Conservation (phyloP, 2,113 vertebrate species). For the Oryzias woworae region DNA sequence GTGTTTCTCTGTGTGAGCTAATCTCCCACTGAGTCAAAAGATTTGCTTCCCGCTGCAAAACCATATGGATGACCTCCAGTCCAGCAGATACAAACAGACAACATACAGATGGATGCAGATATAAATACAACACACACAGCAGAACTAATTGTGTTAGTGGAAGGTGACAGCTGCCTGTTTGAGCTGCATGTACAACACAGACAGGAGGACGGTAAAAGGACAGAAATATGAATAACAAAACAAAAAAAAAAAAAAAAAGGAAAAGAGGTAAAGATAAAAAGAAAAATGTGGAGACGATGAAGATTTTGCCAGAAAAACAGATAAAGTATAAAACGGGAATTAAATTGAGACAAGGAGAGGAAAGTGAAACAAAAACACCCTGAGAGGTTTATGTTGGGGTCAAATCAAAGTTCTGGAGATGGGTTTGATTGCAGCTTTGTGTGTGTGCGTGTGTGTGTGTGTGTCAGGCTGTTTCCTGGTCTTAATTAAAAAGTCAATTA, state of each 20-base stretch:
- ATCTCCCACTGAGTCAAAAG: constrained; percentile 35
- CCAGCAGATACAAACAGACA: constrained; percentile 21
- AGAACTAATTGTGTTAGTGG: not conserved
- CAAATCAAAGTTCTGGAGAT: constrained; percentile 5
- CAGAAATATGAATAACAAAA: not conserved
- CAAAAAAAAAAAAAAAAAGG: not conserved
- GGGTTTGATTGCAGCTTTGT: not conserved
- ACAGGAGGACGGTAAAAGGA: not conserved
- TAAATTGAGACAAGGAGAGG: not conserved
- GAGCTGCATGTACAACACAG: constrained; percentile 26
- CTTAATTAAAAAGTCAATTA: constrained; percentile 68
- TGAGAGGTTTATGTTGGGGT: constrained; percentile 36
- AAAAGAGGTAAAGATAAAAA: not conserved
- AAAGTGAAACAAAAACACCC: constrained; percentile 3
- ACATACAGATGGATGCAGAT: constrained; percentile 1
- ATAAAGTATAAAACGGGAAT: not conserved
- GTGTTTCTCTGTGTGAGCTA: constrained; percentile 17
- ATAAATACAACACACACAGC: not conserved
- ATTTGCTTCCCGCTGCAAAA: constrained; percentile 67
- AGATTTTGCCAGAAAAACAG: not conserved
- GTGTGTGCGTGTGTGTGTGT: constrained; percentile 2
- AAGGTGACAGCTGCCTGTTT: constrained; percentile 10
- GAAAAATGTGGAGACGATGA: not conserved
- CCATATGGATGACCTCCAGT: constrained; percentile 51
- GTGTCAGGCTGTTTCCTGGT: constrained; percentile 35